Percentiles rank a stretch among this genome's conserved stretches.
These are phyloP conservation scores for Sebastes fasciatus DNA, from an alignment of 2,113 vertebrate species.

Conservation along the genomic window DNA sequence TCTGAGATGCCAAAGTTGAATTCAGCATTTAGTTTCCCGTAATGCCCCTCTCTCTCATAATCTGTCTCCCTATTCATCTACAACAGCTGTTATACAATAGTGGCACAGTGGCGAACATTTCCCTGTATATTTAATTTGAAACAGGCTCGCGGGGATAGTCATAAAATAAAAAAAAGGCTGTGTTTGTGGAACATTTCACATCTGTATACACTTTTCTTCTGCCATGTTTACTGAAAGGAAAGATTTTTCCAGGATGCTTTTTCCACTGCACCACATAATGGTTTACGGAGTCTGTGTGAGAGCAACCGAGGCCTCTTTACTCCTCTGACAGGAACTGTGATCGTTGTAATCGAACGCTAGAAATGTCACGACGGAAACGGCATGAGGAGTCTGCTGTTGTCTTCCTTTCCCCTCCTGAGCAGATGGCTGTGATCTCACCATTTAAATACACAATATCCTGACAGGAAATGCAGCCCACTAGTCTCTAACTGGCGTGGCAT, in stretches of 20 bases:
- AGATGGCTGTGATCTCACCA: constrained; percentile 41
- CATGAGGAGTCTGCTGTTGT: not conserved
- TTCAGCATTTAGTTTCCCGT: constrained; percentile 46
- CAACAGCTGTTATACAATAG: constrained; percentile 2
- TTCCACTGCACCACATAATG: constrained; percentile 30
- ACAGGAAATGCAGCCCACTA: constrained; percentile 53
- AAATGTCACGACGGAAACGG: constrained; percentile 5
- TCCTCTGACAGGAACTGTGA: constrained; percentile 4
- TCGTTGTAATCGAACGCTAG: not conserved
- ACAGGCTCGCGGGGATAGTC: not conserved
- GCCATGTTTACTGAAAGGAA: not conserved
- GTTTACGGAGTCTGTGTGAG: not conserved
- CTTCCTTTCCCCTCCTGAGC: constrained; percentile 25
- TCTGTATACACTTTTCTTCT: constrained; percentile 4
- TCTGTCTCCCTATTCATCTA: not conserved
- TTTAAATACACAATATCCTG: constrained; percentile 57
- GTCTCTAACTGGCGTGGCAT: constrained; percentile 38
- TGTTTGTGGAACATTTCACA: constrained; percentile 25
- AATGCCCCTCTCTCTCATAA: constrained; percentile 1
- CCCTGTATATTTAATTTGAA: not conserved
- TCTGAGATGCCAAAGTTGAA: constrained; percentile 13
- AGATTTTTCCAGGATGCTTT: not conserved
- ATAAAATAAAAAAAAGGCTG: not conserved
- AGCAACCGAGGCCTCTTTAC: not conserved
- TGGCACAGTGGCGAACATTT: not conserved